Conservation (phyloP, 1,140 invertebrate species). For the Pararge aegeria region DNA sequence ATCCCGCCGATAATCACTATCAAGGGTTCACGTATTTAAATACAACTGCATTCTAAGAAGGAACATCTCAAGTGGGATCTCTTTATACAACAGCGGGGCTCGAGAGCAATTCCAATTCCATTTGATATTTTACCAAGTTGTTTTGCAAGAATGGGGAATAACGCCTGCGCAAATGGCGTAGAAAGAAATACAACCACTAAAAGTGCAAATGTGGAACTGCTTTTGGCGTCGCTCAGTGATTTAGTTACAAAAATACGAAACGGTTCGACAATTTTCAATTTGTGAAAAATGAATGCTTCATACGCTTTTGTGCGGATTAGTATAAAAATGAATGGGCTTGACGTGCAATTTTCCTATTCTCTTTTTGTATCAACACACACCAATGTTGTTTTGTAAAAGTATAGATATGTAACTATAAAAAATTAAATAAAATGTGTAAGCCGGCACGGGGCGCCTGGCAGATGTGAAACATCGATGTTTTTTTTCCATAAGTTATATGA, state of each 20-base stretch:
- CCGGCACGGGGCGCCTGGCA: too few relatives aligned
- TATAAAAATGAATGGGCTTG: background rate
- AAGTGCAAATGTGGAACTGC: conserved; percentile 19
- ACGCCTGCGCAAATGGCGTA: conserved; percentile 20
- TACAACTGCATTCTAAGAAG: conserved; percentile 20
- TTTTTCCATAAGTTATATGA: too few relatives aligned
- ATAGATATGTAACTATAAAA: too few relatives aligned
- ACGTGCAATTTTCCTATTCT: too few relatives aligned
- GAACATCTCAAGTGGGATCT: conserved; percentile 21
- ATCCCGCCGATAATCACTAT: conserved; percentile 9
- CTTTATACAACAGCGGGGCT: conserved; percentile 16
- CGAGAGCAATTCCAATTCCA: conserved; percentile 18
- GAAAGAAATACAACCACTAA: conserved; percentile 27
- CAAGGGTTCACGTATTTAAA: conserved; percentile 20
- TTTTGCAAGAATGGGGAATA: conserved; percentile 16
- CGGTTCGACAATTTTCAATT: background rate
- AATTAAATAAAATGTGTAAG: too few relatives aligned
- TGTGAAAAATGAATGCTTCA: background rate
- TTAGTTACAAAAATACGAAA: conserved; percentile 5
- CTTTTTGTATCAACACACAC: too few relatives aligned
- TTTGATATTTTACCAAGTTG: conserved; percentile 26
- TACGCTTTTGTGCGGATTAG: background rate
- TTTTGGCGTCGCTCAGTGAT: background rate
- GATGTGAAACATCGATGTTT: too few relatives aligned
- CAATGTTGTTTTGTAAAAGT: too few relatives aligned